Conservation (phyloP, 2,113 vertebrate species). For the Podarcis raffonei region DNA sequence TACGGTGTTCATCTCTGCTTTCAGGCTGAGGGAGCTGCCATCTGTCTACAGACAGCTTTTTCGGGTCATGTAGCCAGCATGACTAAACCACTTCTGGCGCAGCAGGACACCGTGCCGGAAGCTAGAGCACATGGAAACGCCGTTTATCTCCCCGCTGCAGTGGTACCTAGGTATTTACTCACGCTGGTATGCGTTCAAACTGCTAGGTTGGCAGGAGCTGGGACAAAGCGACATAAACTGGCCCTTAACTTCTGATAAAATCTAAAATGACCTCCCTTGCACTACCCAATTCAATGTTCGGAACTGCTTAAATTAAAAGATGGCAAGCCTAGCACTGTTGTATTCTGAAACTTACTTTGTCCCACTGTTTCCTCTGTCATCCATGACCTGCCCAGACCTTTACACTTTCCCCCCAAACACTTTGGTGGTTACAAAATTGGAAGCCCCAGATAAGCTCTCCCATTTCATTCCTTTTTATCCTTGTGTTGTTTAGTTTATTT, state of each 20-base stretch:
- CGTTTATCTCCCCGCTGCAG: no score
- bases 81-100: no score
- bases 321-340: not conserved
- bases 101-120: no score
- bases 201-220: no score
- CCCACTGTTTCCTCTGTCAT: not conserved
- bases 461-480: not conserved
- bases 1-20: no score
- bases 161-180: no score
- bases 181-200: no score
- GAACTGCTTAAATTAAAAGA: not conserved
- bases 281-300: not conserved
- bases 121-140: no score
- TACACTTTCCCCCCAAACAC: not conserved
- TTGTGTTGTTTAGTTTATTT: conserved; percentile 35
- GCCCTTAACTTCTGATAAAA: not conserved
- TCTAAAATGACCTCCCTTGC: not conserved
- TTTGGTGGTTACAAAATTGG: not conserved
- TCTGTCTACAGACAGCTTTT: no score
- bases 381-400: not conserved
- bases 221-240: not conserved
- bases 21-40: no score
- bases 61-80: no score
- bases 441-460: not conserved
- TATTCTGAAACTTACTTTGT: not conserved